These are phyloP conservation scores for Melanostoma scalare DNA, from an alignment of 2,888 invertebrate species.

Conservation along the genomic window DNA sequence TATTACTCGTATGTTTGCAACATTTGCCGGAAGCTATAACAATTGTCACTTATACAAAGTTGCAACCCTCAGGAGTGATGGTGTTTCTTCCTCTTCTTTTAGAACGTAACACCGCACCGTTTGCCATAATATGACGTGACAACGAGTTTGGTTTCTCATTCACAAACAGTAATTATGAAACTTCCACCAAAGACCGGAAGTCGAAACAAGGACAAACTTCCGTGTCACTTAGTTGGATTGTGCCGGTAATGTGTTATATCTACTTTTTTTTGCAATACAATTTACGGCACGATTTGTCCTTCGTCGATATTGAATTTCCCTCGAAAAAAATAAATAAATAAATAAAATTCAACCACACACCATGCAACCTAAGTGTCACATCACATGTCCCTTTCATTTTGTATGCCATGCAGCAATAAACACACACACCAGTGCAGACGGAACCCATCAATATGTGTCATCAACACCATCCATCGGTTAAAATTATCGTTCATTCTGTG, in stretches of 20 bases:
- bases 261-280: constrained; percentile 4
- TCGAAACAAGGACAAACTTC: constrained; percentile 70
- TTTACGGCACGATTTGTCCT: constrained; percentile 63
- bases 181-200: constrained; percentile 56
- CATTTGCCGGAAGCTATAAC: constrained; percentile 23
- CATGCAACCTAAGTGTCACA: constrained; percentile 48
- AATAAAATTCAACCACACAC: constrained; percentile 35
- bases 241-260: constrained; percentile 4
- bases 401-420: constrained; percentile 23
- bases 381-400: constrained; percentile 47
- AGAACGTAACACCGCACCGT: constrained; percentile 9
- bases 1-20: background rate
- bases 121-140: constrained; percentile 18
- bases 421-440: background rate
- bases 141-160: constrained; percentile 24
- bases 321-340: background rate
- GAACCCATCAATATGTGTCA: constrained; percentile 46
- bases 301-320: constrained; percentile 58
- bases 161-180: constrained; percentile 46
- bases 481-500: constrained; percentile 33
- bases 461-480: constrained; percentile 48
- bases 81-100: constrained; percentile 6
- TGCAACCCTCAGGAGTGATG: constrained; percentile 2
- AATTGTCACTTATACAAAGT: constrained; percentile 1
- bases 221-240: constrained; percentile 30